A percentile compares a stretch with the other conserved stretches of the same genome.
phyloP scores from a whole-genome alignment of 30 jellyfish, hydroid and myxozoan species.

The Morbakka virulenta region DNA sequence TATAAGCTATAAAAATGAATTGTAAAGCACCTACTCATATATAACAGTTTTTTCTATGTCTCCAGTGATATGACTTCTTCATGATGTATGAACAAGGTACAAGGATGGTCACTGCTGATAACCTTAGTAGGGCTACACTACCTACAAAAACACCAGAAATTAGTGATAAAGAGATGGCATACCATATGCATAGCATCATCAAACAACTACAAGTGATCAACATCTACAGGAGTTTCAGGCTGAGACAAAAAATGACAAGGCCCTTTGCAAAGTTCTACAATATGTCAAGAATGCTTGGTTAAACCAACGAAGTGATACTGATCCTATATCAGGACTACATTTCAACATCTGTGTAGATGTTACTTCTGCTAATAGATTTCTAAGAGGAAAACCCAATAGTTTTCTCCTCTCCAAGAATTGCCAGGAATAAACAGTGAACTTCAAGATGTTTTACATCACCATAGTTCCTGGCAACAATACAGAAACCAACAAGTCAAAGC shows the following conservation, averaged over 20 bases:
- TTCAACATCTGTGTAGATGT: conserved; percentile 21
- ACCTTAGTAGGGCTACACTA: conserved; percentile 52
- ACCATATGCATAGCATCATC: neutral
- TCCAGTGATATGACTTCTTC: conserved; percentile 17
- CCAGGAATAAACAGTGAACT: conserved; percentile 27
- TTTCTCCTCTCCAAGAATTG: conserved; percentile 20
- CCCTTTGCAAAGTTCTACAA: no score
- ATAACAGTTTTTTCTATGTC: conserved; percentile 15
- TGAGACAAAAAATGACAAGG: no score
- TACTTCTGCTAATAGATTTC: conserved; percentile 1
- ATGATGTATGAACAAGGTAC: conserved; percentile 4
- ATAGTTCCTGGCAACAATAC: neutral
- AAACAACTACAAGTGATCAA: no score
- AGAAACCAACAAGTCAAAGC: neutral
- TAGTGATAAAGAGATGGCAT: neutral
- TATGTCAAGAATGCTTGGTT: conserved; percentile 40
- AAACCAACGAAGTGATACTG: neutral
- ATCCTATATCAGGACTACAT: conserved; percentile 7
- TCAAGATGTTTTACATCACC: neutral
- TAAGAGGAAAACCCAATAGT: conserved; percentile 26
- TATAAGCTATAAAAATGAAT: neutral
- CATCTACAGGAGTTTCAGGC: no score
- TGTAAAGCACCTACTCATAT: conserved; percentile 23
- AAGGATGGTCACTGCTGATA: conserved; percentile 10
- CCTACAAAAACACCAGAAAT: no score